phyloP scores from a whole-genome alignment of 1,140 invertebrate species.

The Calliopsis andreniformis region DNA sequence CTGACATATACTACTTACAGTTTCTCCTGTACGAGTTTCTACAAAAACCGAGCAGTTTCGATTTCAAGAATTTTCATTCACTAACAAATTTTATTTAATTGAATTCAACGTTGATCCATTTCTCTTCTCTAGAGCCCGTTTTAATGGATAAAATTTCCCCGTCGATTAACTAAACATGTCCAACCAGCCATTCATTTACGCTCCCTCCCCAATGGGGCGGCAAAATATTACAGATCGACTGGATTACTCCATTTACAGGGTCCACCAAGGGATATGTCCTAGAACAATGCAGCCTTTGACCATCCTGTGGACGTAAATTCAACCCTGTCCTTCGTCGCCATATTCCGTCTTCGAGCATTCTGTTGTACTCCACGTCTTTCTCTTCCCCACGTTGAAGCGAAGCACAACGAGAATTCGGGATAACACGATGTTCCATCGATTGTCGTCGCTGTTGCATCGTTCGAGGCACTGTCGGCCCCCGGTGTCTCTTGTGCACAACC shows the following conservation, averaged over 20 bases:
- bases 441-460: not conserved
- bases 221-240: conserved; percentile 17
- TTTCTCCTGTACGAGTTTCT: too few relatives aligned
- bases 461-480: conserved; percentile 12
- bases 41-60: too few relatives aligned
- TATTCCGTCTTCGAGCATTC: conserved; percentile 28
- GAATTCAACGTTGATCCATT: too few relatives aligned
- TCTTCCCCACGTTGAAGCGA: not conserved
- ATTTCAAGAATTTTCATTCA: too few relatives aligned
- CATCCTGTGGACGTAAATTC: conserved; percentile 28
- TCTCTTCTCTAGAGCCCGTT: too few relatives aligned
- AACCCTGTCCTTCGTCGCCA: not conserved
- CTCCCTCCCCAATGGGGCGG: not conserved
- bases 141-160: too few relatives aligned
- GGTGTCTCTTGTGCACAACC: not conserved
- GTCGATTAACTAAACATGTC: conserved; percentile 2
- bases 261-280: not conserved
- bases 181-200: not conserved
- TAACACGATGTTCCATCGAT: conserved; percentile 37
- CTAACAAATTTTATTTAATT: too few relatives aligned
- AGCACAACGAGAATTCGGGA: conserved; percentile 46
- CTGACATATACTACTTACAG: too few relatives aligned
- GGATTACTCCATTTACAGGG: not conserved
- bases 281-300: conserved; percentile 38
- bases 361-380: not conserved